phyloP scores from a whole-genome alignment of 2,888 invertebrate genomes.

The Antitype chi region DNA sequence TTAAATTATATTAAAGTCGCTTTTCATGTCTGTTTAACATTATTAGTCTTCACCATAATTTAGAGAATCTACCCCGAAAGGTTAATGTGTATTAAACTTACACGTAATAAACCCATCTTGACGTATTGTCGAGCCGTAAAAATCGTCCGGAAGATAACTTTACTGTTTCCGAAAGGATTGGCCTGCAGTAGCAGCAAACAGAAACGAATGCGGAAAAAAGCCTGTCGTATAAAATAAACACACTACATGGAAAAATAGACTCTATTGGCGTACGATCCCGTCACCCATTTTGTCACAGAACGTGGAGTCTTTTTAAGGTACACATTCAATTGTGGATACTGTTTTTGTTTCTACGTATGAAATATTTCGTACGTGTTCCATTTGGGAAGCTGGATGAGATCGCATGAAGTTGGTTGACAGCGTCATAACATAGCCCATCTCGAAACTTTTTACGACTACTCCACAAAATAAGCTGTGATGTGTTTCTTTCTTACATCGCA shows the following conservation, averaged over 20 bases:
- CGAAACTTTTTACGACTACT: conserved; percentile 23
- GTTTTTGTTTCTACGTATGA: neutral
- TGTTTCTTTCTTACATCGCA: conserved; percentile 4
- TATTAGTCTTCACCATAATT: too few relatives aligned
- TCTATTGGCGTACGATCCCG: neutral
- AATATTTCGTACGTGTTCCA: conserved; percentile 17
- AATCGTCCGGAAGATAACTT: too few relatives aligned
- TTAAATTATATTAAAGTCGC: too few relatives aligned
- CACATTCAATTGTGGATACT: neutral
- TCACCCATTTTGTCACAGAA: neutral
- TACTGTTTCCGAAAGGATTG: neutral
- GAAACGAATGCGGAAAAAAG: neutral
- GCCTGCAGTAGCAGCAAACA: neutral
- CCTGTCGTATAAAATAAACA: neutral
- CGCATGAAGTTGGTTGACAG: conserved; percentile 1
- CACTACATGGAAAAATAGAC: neutral
- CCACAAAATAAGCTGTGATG: conserved; percentile 1
- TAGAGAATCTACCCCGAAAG: too few relatives aligned
- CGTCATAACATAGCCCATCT: neutral
- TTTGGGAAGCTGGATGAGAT: neutral
- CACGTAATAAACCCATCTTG: too few relatives aligned
- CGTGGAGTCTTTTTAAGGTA: neutral
- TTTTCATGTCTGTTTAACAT: too few relatives aligned
- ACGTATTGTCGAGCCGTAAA: too few relatives aligned
- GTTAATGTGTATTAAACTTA: too few relatives aligned